Evolutionary conservation across 1,140 invertebrate genomes (phyloP).

Genomic region (Trachelipus rathkii): DNA sequence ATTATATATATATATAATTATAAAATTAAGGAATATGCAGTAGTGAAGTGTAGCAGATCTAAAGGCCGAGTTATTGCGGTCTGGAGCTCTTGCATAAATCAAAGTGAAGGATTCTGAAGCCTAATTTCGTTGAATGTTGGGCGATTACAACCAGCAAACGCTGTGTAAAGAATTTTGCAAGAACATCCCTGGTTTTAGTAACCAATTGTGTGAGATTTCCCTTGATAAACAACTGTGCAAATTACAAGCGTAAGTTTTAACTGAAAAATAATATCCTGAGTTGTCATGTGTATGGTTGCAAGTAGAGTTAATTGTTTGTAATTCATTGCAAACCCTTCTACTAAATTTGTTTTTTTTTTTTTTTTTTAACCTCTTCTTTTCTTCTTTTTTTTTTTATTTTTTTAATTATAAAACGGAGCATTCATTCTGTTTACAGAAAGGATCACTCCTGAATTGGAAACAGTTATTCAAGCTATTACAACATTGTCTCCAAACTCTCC

Average conservation of each 20-base stretch:
- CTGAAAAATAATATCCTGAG: background rate
- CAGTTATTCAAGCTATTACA: constrained; percentile 43
- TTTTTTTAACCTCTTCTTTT: no score
- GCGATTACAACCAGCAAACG: constrained; percentile 81
- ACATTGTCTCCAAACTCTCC: constrained; percentile 42
- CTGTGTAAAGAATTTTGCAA: constrained; percentile 96
- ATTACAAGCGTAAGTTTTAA: constrained; percentile 35
- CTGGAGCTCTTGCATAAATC: constrained; percentile 80
- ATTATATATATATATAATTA: no score
- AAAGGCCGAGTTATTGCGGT: no score
- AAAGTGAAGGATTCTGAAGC: constrained; percentile 88
- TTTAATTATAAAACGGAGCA: no score
- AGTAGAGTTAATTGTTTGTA: no score
- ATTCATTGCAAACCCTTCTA: no score
- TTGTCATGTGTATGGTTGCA: no score
- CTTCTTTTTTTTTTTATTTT: no score
- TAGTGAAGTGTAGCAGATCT: no score
- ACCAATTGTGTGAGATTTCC: constrained; percentile 69
- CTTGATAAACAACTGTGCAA: constrained; percentile 53
- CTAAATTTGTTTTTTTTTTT: no score
- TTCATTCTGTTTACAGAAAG: constrained; percentile 43
- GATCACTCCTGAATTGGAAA: constrained; percentile 46
- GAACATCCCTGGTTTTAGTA: constrained; percentile 94
- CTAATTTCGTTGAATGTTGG: constrained; percentile 87
- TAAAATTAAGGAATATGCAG: no score